A percentile compares a stretch with the other conserved stretches of the same genome.
Conservation (phyloP, 2,797 vertebrate genomes). For the Hozukius guyotensis region DNA sequence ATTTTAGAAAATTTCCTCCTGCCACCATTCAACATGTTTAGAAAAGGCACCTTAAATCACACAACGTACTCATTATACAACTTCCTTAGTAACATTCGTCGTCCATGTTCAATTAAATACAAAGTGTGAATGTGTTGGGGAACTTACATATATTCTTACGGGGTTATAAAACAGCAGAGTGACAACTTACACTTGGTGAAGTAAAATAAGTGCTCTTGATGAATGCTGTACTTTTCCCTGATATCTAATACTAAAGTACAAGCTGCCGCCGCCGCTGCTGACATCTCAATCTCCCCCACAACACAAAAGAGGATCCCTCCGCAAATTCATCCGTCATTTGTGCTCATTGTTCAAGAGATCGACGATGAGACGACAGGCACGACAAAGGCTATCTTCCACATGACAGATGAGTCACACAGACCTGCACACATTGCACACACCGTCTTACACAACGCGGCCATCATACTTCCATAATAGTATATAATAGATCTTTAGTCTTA, state of each 20-base stretch:
- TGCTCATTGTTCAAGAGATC: conserved; percentile 27
- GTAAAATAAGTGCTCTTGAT: not conserved
- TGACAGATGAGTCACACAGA: conserved; percentile 56
- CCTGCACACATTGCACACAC: conserved; percentile 3
- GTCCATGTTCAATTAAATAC: not conserved
- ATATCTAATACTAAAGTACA: not conserved
- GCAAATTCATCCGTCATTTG: conserved; percentile 25
- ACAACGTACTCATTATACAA: not conserved
- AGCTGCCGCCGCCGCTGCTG: not conserved
- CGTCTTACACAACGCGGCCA: conserved; percentile 31
- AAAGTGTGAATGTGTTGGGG: not conserved
- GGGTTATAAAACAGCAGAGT: not conserved
- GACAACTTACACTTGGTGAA: not conserved
- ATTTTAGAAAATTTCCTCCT: conserved; percentile 4
- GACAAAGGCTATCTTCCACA: conserved; percentile 9
- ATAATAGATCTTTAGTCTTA: not conserved
- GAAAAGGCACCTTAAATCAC: conserved; percentile 1
- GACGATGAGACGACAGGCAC: conserved; percentile 27
- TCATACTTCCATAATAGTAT: not conserved
- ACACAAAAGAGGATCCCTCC: conserved; percentile 1
- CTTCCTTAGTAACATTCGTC: not conserved
- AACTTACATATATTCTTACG: not conserved
- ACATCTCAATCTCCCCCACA: conserved; percentile 7
- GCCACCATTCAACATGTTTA: not conserved
- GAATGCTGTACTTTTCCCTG: not conserved